These are phyloP conservation scores for Drosophila varians DNA, from an alignment of 1,140 invertebrate genomes.

Conservation along the genomic window DNA sequence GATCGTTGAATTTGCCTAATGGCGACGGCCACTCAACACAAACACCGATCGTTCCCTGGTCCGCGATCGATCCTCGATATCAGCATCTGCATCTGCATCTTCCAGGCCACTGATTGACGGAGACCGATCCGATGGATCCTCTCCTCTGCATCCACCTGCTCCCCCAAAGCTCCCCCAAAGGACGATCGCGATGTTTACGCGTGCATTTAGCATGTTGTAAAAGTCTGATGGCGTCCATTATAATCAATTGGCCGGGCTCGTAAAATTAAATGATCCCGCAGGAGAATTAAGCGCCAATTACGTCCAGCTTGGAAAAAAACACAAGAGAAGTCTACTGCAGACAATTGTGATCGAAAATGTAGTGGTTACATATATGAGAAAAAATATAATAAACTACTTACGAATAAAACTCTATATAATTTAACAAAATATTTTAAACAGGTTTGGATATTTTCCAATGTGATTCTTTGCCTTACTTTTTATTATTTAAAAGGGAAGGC, in stretches of 20 bases:
- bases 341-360: not conserved
- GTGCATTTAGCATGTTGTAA: conserved; percentile 83
- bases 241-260: conserved; percentile 83
- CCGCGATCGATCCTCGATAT: conserved; percentile 42
- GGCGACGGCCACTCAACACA: conserved; percentile 80
- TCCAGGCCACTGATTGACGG: conserved; percentile 61
- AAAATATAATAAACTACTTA: not conserved
- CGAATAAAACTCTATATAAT: not conserved
- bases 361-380: not conserved
- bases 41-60: conserved; percentile 52
- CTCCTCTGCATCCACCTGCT: not conserved
- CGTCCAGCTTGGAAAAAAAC: conserved; percentile 46
- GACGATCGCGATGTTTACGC: conserved; percentile 72
- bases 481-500: not conserved
- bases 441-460: too few species aligned
- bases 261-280: conserved; percentile 83
- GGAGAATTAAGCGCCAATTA: conserved; percentile 84
- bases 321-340: conserved; percentile 29
- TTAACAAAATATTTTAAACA: too few species aligned
- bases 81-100: conserved; percentile 36
- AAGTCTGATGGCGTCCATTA: conserved; percentile 83
- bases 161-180: not conserved
- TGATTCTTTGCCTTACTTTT: too few species aligned
- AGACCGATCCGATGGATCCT: conserved; percentile 41
- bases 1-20: conserved; percentile 81